phyloP scores from a whole-genome alignment of 2,888 invertebrate genomes.

The Lacanobia oleracea region DNA sequence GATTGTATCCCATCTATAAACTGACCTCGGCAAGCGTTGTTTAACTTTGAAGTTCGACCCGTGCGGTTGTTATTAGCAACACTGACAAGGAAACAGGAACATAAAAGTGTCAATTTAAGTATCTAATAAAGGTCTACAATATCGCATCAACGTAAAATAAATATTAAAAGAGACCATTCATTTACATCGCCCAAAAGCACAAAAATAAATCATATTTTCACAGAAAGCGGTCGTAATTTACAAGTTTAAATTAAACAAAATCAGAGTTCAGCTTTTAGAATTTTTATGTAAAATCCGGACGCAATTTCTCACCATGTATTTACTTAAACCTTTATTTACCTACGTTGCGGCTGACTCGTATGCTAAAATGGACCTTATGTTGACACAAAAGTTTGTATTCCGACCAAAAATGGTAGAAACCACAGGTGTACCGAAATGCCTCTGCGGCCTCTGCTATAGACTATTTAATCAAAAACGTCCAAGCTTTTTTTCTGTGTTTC shows the following conservation, averaged over 20 bases:
- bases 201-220: constrained; percentile 35
- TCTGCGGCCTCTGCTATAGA: too few relatives aligned
- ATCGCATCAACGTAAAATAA: constrained; percentile 3
- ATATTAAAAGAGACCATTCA: constrained; percentile 10
- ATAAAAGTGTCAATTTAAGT: background rate
- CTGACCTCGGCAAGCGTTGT: background rate
- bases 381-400: background rate
- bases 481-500: too few relatives aligned
- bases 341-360: background rate
- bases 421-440: background rate
- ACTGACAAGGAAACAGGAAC: background rate
- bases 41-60: too few relatives aligned
- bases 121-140: constrained; percentile 15
- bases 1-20: too few relatives aligned
- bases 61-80: background rate
- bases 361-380: background rate
- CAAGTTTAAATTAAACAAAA: constrained; percentile 26
- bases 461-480: too few relatives aligned
- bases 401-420: background rate
- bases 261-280: constrained; percentile 12
- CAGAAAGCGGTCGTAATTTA: constrained; percentile 20
- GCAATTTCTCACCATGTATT: background rate
- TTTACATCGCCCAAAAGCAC: constrained; percentile 15
- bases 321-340: background rate
- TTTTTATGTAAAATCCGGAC: background rate